phyloP scores from a whole-genome alignment of 2,113 vertebrate species.

The Mixornis gularis region DNA sequence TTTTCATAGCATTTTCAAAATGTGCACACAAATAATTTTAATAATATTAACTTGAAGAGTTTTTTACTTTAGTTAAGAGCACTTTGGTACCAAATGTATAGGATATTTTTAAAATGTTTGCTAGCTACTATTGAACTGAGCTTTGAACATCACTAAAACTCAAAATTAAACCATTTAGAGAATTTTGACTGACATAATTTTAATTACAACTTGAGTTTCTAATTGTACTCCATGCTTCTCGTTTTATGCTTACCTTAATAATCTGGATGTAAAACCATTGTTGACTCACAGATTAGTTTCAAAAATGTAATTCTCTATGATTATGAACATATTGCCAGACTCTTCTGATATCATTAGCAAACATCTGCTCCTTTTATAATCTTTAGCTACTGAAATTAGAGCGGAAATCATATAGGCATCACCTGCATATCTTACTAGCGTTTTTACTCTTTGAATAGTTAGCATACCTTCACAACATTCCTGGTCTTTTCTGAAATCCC shows the following conservation, averaged over 20 bases:
- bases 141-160: background rate
- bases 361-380: conserved; percentile 24
- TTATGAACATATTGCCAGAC: background rate
- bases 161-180: background rate
- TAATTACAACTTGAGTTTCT: background rate
- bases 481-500: background rate
- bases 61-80: background rate
- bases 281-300: conserved; percentile 16
- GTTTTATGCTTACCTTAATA: conserved; percentile 13
- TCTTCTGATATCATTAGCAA: conserved; percentile 30
- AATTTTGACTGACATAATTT: background rate
- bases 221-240: background rate
- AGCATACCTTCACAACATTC: background rate
- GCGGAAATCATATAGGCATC: background rate
- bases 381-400: background rate
- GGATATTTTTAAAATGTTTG: background rate
- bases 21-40: background rate
- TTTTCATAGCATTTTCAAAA: background rate
- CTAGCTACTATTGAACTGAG: background rate
- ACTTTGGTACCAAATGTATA: background rate
- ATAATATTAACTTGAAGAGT: background rate
- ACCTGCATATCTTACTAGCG: background rate
- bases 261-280: background rate
- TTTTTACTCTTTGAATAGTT: background rate
- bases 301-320: conserved; percentile 11